Evolutionary conservation across 2,888 invertebrate species (phyloP), one percentile per base, ranked within the genome.

Genomic region (Cistogaster globosa): DNA sequence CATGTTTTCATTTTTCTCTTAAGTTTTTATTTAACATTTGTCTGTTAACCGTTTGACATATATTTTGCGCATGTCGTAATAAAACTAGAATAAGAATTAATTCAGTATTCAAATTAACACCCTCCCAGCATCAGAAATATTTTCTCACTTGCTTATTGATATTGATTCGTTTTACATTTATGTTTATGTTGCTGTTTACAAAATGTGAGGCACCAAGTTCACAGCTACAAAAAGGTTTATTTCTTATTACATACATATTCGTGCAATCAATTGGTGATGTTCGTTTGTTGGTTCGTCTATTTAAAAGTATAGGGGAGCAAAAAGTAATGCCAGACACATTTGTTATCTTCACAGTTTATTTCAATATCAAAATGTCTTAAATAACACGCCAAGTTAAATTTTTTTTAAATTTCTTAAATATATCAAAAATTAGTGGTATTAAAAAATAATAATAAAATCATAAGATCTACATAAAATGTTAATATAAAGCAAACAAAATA

Each of bases 31-130:
- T 65, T 82, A 62, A 76, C 71, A 79, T 75, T 71, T 12, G 16
- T n/a, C 69, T 85, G 78, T 85, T 85, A 85, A 79, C 82, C 82
- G 85, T 71, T 82, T 85, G 78, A 38, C 75, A 71, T 63, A 62
- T 32, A 60, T 48, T 82, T 65, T 82, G 85, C 85, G 85, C 85
- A 85, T 85, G 85, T 57, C 82, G 16, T 51, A 1, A 32, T 38
- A 12, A 42, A 42, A 42, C 42, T 42, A 42, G 42, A 42, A 12
- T 42, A 42, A 4, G 12, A 42, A 42, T 42, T 12, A 42, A 12
- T 42, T 57, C 48, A 74, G 42, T 18, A 60, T 53, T 14, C 11
- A 55, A 53, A 79, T 42, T 55, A 48, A 62, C 51, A 77, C 65
- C 71, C 82, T 65, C 71, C 65, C 82, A 83, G 71, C 71, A 83